Evolutionary conservation across 2,888 invertebrate genomes (phyloP).

Genomic region (Idaea straminata): DNA sequence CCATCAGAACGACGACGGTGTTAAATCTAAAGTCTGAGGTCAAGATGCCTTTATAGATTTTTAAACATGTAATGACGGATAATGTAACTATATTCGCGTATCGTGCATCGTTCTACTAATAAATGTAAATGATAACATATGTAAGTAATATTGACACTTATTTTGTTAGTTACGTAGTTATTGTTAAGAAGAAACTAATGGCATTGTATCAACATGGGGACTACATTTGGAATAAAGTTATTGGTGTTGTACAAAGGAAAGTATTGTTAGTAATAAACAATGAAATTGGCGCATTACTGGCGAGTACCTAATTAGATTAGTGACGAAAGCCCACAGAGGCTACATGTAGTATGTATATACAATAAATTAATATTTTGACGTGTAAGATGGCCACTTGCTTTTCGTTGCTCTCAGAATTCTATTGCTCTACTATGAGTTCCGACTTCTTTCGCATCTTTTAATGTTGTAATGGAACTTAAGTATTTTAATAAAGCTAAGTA

Average conservation of each 20-base stretch:
- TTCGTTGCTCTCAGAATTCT: slow-evolving; percentile 62
- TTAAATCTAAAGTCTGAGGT: slow-evolving; percentile 80
- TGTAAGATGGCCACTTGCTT: slow-evolving; percentile 63
- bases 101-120: slow-evolving; percentile 74
- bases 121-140: slow-evolving; percentile 64
- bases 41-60: slow-evolving; percentile 80
- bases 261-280: slow-evolving; percentile 74
- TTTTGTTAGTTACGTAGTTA: slow-evolving; percentile 74
- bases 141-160: slow-evolving; percentile 77
- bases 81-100: slow-evolving; percentile 63
- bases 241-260: slow-evolving; percentile 78
- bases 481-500: slow-evolving; percentile 24
- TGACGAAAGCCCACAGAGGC: slow-evolving; percentile 72
- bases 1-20: slow-evolving; percentile 73
- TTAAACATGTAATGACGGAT: slow-evolving; percentile 70
- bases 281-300: slow-evolving; percentile 80
- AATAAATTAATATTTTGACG: slow-evolving; percentile 50
- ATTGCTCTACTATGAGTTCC: slow-evolving; percentile 43
- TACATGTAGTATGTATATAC: slow-evolving; percentile 67
- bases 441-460: slow-evolving; percentile 43
- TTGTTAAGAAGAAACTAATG: slow-evolving; percentile 66
- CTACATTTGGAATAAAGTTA: slow-evolving; percentile 71
- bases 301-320: slow-evolving; percentile 80
- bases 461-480: slow-evolving; percentile 23
- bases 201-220: slow-evolving; percentile 69